Base-by-base conservation (phyloP, 2,888 invertebrate species). In the Cerastis rubricosa region DNA sequence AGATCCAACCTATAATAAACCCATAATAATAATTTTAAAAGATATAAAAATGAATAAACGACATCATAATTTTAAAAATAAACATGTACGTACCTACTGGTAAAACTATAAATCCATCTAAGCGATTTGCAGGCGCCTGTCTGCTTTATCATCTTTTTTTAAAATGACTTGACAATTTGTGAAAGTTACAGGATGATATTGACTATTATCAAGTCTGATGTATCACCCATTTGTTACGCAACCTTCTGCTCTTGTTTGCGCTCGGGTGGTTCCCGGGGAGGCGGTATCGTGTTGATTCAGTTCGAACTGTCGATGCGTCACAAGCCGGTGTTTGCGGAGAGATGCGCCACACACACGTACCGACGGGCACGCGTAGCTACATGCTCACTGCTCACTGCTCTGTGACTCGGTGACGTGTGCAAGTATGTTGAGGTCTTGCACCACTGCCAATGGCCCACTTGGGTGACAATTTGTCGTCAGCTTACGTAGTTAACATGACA, bases 211-310 rank as follows among this genome's bases (percentile, higher is more conserved):
- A 35, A 4, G 11, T 43, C 25, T 22, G 22, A 40, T n/a, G 17
- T 29, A 76, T 40, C 22, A 11, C 22, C 19, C 35, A 35, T 35
- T 3, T 35, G 35, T 3, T 35, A 1, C 35, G 35, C 35, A 35
- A 63, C 29, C 78, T 78, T 78, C 77, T 78, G 77, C 49, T 17
- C n/a, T 14, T 25, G 68, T 57, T 11, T n/a, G 40, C 19, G 43
- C 6, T 22, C 14, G 51, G 19, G 5, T 17, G n/a, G 45, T 71
- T 29, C 57, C 57, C 65, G 40, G 69, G 64, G 43, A 76, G 79
- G 76, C 76, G 75, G 79, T 83, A 88, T 85, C 89, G 77, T 88
- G 87, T 88, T 87, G 85, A 87, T 83, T 80, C 89, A 88, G 89
- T 81, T 78, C 72, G 74, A 78, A 85, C 81, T 87, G 82, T 81